Base-by-base conservation (phyloP, 2,797 vertebrate genomes). In the Gallinago nigripennis region DNA sequence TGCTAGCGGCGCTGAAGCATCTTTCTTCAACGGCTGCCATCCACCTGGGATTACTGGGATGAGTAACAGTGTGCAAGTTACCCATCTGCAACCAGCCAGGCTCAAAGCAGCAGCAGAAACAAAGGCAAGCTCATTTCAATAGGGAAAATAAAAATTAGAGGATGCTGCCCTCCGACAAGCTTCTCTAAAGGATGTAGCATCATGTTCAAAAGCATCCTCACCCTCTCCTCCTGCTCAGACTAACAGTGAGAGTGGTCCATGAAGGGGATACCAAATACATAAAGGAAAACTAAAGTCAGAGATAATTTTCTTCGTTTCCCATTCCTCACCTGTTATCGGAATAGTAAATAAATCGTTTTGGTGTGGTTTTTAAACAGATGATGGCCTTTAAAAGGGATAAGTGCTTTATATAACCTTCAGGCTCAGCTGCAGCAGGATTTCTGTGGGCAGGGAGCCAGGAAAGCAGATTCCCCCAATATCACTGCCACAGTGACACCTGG, bases 381-480 rank as follows among this genome's bases (percentile, higher is more conserved):
- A 93, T 45, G 65, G 54, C 54, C 69, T 92, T 85, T 84, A 79
- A 61, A 88, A 90, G 65, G 82, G 79, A 75, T 75, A 56, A 89
- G 65, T 94, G 84, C 71, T 96, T 95, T 89, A 91, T 56, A 78
- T 75, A 96, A 94, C 72, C 86, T 91, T 65, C 1, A 3, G 84
- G 76, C 57, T 93, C 86, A 89, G 90, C 77, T 91, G 92, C 75
- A 93, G 79, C 86, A 91, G 68, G 85, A 89, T 92, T 88, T 63
- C 84, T 54, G 84, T 61, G 64, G 82, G 94, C 86, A 81, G 61
- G 76, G 14, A 81, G 95, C 94, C 94, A 95, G 65, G 72, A 85
- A 51, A 91, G 87, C 91, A 91, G 79, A 83, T 85, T 88, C 76
- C 72, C 72, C 79, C 72, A 51, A 2, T 19, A 88, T 39, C 87